Evolutionary conservation across 2,797 vertebrate genomes (phyloP), one percentile per base, ranked within the genome.

Genomic region (Melanotaenia trifasciata): DNA sequence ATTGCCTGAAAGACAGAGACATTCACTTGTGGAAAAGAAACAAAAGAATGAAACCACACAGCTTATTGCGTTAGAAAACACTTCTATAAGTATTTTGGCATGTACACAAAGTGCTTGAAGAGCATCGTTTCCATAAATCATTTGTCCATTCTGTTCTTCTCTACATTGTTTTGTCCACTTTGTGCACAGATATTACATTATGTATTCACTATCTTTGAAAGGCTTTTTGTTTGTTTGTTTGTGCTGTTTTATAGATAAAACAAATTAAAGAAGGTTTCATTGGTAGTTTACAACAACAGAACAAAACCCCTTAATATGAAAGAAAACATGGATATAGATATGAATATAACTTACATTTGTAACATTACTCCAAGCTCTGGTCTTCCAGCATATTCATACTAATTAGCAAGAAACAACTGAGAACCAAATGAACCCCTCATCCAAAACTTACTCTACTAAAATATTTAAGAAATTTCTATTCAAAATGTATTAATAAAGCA

Each of bases 1-100:
- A 79, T 80, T 60, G 66, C 81, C 68, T 79, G 51, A 65, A 67
- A 81, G 57, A 71, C 45, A 62, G 72, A 63, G 59, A 73, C 30
- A 53, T 79, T 68, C 54, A 68, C 13, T 35, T 71, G 30, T 20
- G 45, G 32, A 50, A 43, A 16, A 60, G 18, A 70, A 58, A 76
- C 38, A 65, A 58, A 30, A 79, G 28, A 67, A 5, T 62, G 14
- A 74, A 69, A 5, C 4, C 4, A 24, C 51, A 8, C 53, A 10
- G 22, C 5, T 60, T 18, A 51, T 60, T 53, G 35, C 26, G 20
- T 11, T n/a, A 20, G 26, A n/a, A 43, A 58, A 14, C 40, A 6
- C 1, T 3, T 28, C 35, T 63, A 9, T 36, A 30, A 50, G 33
- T 33, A 58, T 47, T 59, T 59, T 68, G 51, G 51, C 11, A 53